phyloP scores from a whole-genome alignment of 2,888 invertebrate species.

The Cephus sareptanus region DNA sequence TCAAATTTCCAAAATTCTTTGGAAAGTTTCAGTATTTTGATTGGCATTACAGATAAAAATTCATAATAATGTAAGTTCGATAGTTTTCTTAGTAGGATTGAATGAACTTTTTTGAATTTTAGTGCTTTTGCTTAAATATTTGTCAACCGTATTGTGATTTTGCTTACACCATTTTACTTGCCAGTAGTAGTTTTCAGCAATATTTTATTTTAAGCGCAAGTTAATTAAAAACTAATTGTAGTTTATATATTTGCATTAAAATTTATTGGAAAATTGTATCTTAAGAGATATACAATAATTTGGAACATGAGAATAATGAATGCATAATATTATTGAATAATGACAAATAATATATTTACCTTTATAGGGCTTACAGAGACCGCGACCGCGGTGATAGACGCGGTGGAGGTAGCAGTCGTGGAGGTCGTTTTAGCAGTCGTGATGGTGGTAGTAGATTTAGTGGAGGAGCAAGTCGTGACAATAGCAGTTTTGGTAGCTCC shows the following conservation, averaged over 20 bases:
- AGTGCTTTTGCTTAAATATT: background rate
- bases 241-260: background rate
- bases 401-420: conserved; percentile 67
- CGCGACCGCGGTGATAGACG: conserved; percentile 57
- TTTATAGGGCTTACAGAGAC: conserved; percentile 58
- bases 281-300: background rate
- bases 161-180: background rate
- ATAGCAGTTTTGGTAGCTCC: conserved; percentile 59
- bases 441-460: conserved; percentile 42
- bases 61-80: background rate
- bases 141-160: background rate
- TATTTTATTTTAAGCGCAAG: background rate
- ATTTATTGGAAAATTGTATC: background rate
- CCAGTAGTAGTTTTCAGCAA: background rate
- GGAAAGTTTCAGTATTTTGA: background rate
- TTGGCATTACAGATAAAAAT: background rate
- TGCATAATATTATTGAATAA: background rate
- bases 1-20: background rate
- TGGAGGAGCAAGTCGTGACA: conserved; percentile 62
- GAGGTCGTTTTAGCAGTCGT: conserved; percentile 67
- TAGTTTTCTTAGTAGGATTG: background rate
- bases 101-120: background rate
- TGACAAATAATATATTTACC: background rate
- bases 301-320: background rate
- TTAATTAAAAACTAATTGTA: background rate